Base-by-base conservation (phyloP, 1,140 invertebrate genomes). In the Pseudomyrmex cubaensis region DNA sequence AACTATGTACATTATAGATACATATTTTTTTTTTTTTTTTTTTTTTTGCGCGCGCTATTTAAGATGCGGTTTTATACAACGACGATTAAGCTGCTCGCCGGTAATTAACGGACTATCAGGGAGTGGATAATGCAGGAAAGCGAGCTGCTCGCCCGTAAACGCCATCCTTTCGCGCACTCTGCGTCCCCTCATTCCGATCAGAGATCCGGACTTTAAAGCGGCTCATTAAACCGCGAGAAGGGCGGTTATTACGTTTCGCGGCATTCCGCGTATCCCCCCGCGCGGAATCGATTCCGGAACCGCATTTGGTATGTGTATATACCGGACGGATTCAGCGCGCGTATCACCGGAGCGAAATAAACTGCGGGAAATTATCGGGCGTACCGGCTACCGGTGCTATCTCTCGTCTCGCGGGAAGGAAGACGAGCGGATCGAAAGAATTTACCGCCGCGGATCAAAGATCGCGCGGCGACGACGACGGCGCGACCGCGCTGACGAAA, bases 371-470 rank as follows among this genome's bases (percentile, higher is more conserved):
- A 46, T 25, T n/a, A 61, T 8, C 35, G 20, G 22, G 22, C 17
- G 20, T 15, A 22, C 15, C 57, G 59, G 8, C 74, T 66, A 67
- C 44, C 25, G 46, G 35, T 7, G 12, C 15, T 57, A 50, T 25
- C 17, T 66, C 35, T 20, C 10, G 13, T 12, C 7, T 1, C 2
- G 7, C 5, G 15, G 15, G 7, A 9, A 13, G 2, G 25, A 17
- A 8, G 44, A 17, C 9, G 35, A 66, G 35, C 61, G 44, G 9
- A 66, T 56, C 35, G 63, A 67, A n/a, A 46, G 75, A 69, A 78
- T 69, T 69, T 69, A 78, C 75, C 52, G 75, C 17, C 75, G 63
- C 52, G 52, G 75, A 78, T 78, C 75, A 78, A 78, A 78, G 63
- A 78, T 78, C 75, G 63, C 50, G 52, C 25, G 35, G 57, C 62